Base-by-base conservation (phyloP, 2,888 invertebrate genomes). In the Lasioglossum pauxillum region DNA sequence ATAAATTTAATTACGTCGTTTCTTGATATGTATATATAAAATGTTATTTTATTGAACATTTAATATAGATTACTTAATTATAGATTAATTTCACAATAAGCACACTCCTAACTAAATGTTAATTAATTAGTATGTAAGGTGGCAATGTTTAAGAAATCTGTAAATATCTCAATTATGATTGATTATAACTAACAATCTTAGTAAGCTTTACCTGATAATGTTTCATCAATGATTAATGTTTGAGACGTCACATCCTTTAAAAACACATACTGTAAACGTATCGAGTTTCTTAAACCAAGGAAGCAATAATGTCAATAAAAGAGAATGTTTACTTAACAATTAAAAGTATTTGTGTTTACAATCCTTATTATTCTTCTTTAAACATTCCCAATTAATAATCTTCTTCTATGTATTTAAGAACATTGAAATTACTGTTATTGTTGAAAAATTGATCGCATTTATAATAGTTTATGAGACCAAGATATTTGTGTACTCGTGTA, bases 221-320 rank as follows among this genome's bases (percentile, higher is more conserved):
- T 64, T 64, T 14, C 60, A 64, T 27, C 16, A 31, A 4, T 60
- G 14, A 64, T 16, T 31, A 64, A 64, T 8, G 23, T 53, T 53
- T 16, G 16, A 64, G 27, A 16, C 27, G 27, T 64, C 31, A 64
- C 7, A 64, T 64, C 27, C 16, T 64, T 64, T 64, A 16, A 27
- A 14, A 60, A 14, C 14, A 60, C 12, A 60, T 60, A 60, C 27
- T 60, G 60, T 64, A 31, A 64, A 27, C 60, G 31, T 64, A 31
- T 64, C 60, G 27, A 64, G 14, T 16, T 64, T 64, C 27, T 27
- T 27, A 64, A 27, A 31, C 5, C 27, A 27, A 14, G 2, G 16
- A 64, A 64, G 60, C 27, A 64, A 64, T 64, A 64, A 64, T 64
- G 27, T 64, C 14, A 64, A 64, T 64, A 64, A 64, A 64, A 64